These are phyloP conservation scores for Plodia interpunctella DNA, from an alignment of 1,140 invertebrate species.

Conservation along the genomic window DNA sequence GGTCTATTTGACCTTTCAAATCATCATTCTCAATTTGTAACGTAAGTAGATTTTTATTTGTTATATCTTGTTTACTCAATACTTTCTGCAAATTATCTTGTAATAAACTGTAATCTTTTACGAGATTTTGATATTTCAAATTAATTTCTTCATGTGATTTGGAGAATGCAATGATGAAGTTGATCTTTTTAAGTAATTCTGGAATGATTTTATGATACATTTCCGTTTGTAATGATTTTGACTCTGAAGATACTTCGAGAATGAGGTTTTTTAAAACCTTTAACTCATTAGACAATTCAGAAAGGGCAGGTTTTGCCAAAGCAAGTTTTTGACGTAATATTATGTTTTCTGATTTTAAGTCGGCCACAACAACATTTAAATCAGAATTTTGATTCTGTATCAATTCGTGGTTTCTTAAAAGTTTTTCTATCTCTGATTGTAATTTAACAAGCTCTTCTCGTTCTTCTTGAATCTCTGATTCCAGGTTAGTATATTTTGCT, in stretches of 20 bases:
- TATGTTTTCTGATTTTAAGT: conserved; percentile 41
- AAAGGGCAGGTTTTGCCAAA: conserved; percentile 17
- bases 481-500: conserved; percentile 50
- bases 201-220: conserved; percentile 23
- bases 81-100: conserved; percentile 11
- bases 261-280: conserved; percentile 30
- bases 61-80: neutral
- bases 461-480: conserved; percentile 69
- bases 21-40: neutral
- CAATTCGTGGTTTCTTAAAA: conserved; percentile 56
- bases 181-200: conserved; percentile 25
- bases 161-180: neutral
- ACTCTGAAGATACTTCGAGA: conserved; percentile 34
- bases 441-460: conserved; percentile 67
- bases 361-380: conserved; percentile 34
- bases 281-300: conserved; percentile 28
- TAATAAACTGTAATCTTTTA: conserved; percentile 31
- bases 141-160: neutral
- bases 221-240: conserved; percentile 31
- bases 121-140: conserved; percentile 30
- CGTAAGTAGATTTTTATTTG: neutral
- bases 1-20: neutral
- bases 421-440: conserved; percentile 70
- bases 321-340: conserved; percentile 29
- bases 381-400: conserved; percentile 53